These are phyloP conservation scores for Catonia carolina DNA, from an alignment of 2,888 invertebrate species.

Conservation along the genomic window DNA sequence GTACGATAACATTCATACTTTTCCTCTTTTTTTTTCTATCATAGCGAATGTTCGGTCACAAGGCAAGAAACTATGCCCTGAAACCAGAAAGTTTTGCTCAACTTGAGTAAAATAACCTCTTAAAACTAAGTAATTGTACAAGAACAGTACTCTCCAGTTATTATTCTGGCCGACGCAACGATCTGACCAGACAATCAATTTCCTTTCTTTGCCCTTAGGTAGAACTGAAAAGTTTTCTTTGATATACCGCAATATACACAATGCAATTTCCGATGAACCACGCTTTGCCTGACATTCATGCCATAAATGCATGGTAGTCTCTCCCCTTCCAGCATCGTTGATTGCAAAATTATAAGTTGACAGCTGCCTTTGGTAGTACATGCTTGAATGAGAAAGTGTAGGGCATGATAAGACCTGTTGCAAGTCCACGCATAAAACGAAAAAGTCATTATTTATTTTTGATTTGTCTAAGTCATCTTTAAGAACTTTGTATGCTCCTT, in stretches of 20 bases:
- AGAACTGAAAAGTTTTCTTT: not conserved
- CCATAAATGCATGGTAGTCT: constrained; percentile 14
- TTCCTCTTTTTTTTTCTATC: constrained; percentile 25
- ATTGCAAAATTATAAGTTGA: constrained; percentile 14
- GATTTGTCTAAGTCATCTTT: too few relatives aligned
- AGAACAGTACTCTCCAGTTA: constrained; percentile 28
- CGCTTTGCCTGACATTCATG: constrained; percentile 5
- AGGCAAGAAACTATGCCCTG: constrained; percentile 27
- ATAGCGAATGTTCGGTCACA: constrained; percentile 31
- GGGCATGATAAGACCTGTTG: constrained; percentile 18
- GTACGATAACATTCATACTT: constrained; percentile 20
- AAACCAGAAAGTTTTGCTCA: constrained; percentile 25
- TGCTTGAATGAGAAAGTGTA: constrained; percentile 8
- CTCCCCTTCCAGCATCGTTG: not conserved
- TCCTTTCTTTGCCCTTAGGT: constrained; percentile 23
- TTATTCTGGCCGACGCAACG: constrained; percentile 33
- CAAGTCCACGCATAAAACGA: constrained; percentile 11
- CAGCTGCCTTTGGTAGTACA: constrained; percentile 15
- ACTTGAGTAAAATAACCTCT: constrained; percentile 26
- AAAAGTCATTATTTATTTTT: too few relatives aligned
- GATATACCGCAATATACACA: constrained; percentile 13
- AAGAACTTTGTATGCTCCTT: too few relatives aligned
- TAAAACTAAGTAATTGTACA: constrained; percentile 19
- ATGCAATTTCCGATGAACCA: constrained; percentile 14
- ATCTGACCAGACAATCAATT: constrained; percentile 32